phyloP scores from a whole-genome alignment of 2,888 invertebrate species.

The Coenonympha arcania region DNA sequence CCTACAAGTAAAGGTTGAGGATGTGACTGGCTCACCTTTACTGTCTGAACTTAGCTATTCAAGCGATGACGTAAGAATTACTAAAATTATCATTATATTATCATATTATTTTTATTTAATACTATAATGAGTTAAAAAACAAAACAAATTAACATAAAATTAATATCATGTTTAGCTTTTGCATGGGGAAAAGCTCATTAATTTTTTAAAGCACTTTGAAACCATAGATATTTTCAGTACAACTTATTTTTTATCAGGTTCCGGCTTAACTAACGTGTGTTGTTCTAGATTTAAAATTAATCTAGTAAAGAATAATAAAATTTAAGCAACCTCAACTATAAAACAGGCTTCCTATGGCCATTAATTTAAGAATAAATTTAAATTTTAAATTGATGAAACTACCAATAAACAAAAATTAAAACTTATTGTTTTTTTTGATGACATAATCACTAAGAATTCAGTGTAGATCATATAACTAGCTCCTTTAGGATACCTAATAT shows the following conservation, averaged over 20 bases:
- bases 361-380: slow-evolving; percentile 3
- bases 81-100: background rate
- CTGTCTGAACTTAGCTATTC: slow-evolving; percentile 30
- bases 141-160: too few species aligned
- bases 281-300: background rate
- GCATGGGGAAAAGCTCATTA: too few species aligned
- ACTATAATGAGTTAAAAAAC: background rate
- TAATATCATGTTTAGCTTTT: too few species aligned
- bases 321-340: background rate
- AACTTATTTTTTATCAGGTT: too few species aligned
- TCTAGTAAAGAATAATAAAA: too few species aligned
- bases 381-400: slow-evolving; percentile 1
- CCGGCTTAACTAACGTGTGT: too few species aligned
- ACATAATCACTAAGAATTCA: background rate
- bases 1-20: slow-evolving; percentile 69
- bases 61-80: slow-evolving; percentile 51
- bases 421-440: background rate
- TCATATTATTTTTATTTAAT: background rate
- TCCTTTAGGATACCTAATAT: too few species aligned
- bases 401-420: background rate
- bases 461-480: background rate
- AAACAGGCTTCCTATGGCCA: background rate
- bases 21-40: slow-evolving; percentile 48
- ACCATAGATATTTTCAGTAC: too few species aligned
- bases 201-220: too few species aligned